Evolutionary conservation across 2,797 vertebrate genomes (phyloP).

Genomic region (Masticophis lateralis): DNA sequence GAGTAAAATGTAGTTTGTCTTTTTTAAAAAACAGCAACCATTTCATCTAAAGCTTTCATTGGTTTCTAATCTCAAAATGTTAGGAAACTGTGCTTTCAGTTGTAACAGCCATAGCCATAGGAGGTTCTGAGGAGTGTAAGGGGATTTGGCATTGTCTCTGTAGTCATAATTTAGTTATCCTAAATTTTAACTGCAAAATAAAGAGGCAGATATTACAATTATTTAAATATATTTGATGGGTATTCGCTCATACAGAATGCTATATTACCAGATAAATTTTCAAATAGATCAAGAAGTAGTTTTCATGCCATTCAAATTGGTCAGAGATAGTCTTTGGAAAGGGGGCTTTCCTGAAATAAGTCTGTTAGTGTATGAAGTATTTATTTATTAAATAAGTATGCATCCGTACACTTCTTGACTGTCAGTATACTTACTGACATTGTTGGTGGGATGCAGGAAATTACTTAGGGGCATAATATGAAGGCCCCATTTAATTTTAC

Average conservation of each 20-base stretch:
- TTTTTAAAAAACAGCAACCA: background rate
- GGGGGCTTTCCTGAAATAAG: background rate
- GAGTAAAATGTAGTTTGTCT: background rate
- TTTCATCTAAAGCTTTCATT: background rate
- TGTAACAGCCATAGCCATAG: background rate
- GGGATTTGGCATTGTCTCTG: background rate
- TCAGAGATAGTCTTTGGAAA: background rate
- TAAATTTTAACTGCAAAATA: background rate
- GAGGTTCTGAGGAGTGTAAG: background rate
- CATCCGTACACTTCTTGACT: background rate
- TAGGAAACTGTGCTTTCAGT: background rate
- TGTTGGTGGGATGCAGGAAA: background rate
- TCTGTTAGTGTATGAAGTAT: background rate
- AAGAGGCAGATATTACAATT: background rate
- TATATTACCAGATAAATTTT: background rate
- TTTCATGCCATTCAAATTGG: background rate
- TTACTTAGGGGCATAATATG: background rate
- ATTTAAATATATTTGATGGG: background rate
- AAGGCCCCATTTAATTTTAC: background rate
- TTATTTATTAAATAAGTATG: background rate
- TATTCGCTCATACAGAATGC: background rate
- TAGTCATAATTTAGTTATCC: background rate
- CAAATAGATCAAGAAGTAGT: background rate
- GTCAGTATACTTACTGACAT: background rate
- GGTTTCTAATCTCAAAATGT: background rate